phyloP scores from a whole-genome alignment of 2,888 invertebrate genomes.

The Meteorus cinctellus region DNA sequence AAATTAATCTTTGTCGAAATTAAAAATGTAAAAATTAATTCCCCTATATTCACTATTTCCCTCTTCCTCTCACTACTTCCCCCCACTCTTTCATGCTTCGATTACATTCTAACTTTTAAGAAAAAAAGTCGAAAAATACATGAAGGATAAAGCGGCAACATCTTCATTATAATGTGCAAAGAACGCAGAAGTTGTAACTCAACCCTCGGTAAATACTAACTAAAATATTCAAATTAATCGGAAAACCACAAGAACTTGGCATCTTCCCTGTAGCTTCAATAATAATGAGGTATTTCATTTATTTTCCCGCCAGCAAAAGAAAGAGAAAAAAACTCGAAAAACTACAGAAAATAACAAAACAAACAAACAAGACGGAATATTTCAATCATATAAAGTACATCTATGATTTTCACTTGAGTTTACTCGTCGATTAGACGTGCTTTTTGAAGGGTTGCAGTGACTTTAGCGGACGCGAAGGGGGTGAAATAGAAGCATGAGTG shows the following conservation, averaged over 20 bases:
- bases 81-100: conserved; percentile 51
- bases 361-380: background rate
- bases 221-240: conserved; percentile 39
- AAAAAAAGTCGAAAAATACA: conserved; percentile 55
- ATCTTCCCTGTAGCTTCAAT: conserved; percentile 18
- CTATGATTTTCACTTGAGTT: background rate
- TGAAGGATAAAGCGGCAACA: conserved; percentile 56
- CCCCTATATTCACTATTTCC: conserved; percentile 54
- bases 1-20: conserved; percentile 50
- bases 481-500: conserved; percentile 57
- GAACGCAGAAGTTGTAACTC: conserved; percentile 11
- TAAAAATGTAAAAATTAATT: conserved; percentile 66
- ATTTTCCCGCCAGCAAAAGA: background rate
- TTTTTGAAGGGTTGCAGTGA: conserved; percentile 3
- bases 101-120: conserved; percentile 59
- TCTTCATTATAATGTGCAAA: conserved; percentile 34
- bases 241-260: conserved; percentile 23
- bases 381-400: conserved; percentile 6
- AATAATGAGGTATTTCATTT: conserved; percentile 14
- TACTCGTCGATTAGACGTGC: conserved; percentile 1
- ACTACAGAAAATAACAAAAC: background rate
- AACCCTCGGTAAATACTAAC: conserved; percentile 15
- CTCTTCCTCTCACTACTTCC: background rate
- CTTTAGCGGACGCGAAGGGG: background rate
- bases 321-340: background rate